Evolutionary conservation across 1,140 invertebrate genomes (phyloP).

Genomic region (Proales similis): DNA sequence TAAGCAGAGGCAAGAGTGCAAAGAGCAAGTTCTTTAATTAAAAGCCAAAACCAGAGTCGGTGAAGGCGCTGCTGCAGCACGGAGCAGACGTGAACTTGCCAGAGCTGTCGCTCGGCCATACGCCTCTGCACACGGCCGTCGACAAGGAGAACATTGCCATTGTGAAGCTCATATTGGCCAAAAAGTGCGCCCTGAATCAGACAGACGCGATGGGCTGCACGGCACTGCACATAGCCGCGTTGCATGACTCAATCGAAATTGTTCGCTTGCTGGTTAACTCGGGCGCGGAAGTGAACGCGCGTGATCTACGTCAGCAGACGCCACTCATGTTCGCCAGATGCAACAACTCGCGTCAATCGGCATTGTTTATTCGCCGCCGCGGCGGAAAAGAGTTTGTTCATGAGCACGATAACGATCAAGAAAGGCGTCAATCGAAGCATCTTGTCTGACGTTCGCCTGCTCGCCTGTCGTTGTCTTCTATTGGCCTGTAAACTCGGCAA

Average conservation of each 20-base stretch:
- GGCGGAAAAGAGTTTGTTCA: no score
- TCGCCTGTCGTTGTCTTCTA: no score
- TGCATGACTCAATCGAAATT: conserved; percentile 16
- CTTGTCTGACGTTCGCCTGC: no score
- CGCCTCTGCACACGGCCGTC: conserved; percentile 2
- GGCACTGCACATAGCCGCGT: conserved; percentile 19
- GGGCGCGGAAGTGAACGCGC: conserved; percentile 12
- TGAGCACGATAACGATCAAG: no score
- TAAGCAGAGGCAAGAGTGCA: no score
- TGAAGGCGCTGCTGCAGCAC: not conserved
- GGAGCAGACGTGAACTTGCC: conserved; percentile 5
- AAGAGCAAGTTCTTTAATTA: no score
- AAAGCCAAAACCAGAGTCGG: no score
- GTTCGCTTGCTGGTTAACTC: conserved; percentile 2
- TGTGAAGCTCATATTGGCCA: not conserved
- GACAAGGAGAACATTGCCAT: conserved; percentile 26
- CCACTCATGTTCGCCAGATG: conserved; percentile 9
- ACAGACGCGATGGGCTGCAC: conserved; percentile 22
- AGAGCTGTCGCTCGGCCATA: no score
- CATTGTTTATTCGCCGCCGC: conserved; percentile 1
- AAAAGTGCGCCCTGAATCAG: conserved; percentile 4
- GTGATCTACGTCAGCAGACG: conserved; percentile 5
- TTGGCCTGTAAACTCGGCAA: no score
- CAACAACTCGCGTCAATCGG: conserved; percentile 2
- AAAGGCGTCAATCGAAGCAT: no score